Base-by-base conservation (phyloP, 2,888 invertebrate species). In the Drosophila pseudotalamancana region DNA sequence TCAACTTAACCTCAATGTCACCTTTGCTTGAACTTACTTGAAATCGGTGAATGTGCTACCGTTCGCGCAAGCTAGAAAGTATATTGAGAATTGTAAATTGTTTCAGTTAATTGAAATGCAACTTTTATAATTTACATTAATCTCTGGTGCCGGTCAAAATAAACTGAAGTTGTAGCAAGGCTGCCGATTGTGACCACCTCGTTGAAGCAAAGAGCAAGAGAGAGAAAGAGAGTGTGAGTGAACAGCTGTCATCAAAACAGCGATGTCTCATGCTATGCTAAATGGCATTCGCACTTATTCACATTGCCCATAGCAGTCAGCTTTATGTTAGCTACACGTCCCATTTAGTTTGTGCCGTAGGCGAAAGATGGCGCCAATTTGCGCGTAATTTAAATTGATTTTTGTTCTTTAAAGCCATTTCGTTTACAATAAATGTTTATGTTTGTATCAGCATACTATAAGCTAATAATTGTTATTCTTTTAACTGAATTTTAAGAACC, bases 241-340 rank as follows among this genome's bases (percentile, higher is more conserved):
- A 73, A 62, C 81, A 77, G 81, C 74, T 81, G 77, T 45, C 45
- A 39, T 27, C 14, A 34, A 32, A 48, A 29, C 43, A 59, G 71
- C 78, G 82, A 66, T 49, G 54, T 57, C 51, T 45, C 64, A 71
- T 78, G 75, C 43, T 12, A 12, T 37, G 16, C 11, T 19, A 14
- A 60, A 50, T 39, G 29, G 8, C 34, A 69, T 23, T 39, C 16
- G 12, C 14, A 32, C 9, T 21, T 2, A 3, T 1, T 12, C 16
- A 34, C 4, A 5, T n/a, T n/a, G n/a, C n/a, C n/a, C 46, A 57
- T 64, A 70, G 48, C 70, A 71, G 9, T 34, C 29, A 70, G 70
- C 72, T 70, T 69, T 59, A 21, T 65, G 70, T 55, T 25, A 14
- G 12, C 11, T 19, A 6, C 4, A 16, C n/a, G n/a, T 9, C 1